Evolutionary conservation across 2,888 invertebrate species (phyloP).

Genomic region (Troides aeacus): DNA sequence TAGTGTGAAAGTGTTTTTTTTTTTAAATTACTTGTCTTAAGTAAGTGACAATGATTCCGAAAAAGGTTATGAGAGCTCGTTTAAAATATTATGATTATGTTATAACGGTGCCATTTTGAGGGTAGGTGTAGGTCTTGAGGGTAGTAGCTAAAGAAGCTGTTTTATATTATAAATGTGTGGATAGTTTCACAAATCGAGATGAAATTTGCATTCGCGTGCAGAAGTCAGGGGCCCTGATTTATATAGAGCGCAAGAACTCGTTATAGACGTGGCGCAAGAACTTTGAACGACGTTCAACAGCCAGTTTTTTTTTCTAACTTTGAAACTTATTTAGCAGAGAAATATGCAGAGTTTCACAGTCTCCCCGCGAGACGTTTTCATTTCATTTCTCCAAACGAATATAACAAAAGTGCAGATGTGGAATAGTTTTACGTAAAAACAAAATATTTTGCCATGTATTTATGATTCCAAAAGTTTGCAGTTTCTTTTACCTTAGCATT

Average conservation of each 20-base stretch:
- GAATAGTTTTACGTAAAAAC: neutral
- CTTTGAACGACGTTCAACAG: constrained; percentile 20
- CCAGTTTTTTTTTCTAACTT: constrained; percentile 25
- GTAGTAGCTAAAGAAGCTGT: too few relatives aligned
- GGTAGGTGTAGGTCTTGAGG: too few relatives aligned
- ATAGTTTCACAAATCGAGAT: constrained; percentile 57
- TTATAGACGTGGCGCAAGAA: constrained; percentile 38
- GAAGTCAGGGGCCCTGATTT: constrained; percentile 49
- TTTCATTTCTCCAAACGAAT: constrained; percentile 14
- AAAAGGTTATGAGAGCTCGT: too few relatives aligned
- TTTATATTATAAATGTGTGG: constrained; percentile 32
- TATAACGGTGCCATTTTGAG: too few relatives aligned
- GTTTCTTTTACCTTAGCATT: neutral
- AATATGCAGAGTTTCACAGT: constrained; percentile 16
- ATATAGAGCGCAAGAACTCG: constrained; percentile 49
- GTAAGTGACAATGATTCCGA: too few relatives aligned
- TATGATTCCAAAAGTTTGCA: neutral
- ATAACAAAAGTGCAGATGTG: neutral
- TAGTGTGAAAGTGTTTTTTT: too few relatives aligned
- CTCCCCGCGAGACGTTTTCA: constrained; percentile 1
- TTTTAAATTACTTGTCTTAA: too few relatives aligned
- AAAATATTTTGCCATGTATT: neutral
- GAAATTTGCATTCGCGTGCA: constrained; percentile 67
- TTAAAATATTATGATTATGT: too few relatives aligned
- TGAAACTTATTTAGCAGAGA: constrained; percentile 19